Percentiles rank a stretch among this genome's conserved stretches.
Evolutionary conservation across 2,888 invertebrate species (phyloP).

Genomic region (Heliconius aoede): DNA sequence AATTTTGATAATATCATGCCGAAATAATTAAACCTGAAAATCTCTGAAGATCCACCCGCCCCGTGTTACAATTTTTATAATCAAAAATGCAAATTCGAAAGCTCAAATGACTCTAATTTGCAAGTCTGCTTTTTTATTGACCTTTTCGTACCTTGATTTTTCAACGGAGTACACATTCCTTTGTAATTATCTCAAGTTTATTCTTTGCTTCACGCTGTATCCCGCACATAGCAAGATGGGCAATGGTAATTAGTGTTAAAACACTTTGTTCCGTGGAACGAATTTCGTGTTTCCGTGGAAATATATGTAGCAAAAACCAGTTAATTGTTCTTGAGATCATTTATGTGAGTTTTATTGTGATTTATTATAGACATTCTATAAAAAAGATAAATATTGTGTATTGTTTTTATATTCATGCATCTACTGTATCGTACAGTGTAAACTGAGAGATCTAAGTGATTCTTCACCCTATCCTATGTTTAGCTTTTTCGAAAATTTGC

Average conservation of each 20-base stretch:
- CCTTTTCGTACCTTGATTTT: constrained; percentile 44
- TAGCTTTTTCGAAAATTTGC: too few relatives aligned
- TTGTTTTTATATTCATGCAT: too few relatives aligned
- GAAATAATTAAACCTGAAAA: constrained; percentile 21
- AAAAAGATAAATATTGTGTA: too few relatives aligned
- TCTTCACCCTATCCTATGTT: too few relatives aligned
- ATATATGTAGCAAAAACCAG: neutral
- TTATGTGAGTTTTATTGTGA: neutral
- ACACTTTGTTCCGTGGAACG: neutral
- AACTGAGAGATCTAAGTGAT: too few relatives aligned
- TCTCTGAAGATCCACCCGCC: constrained; percentile 43
- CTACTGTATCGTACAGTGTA: too few relatives aligned
- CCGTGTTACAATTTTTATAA: constrained; percentile 53
- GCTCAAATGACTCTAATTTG: constrained; percentile 52
- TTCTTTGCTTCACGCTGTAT: neutral
- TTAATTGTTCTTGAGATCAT: neutral
- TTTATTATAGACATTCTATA: neutral
- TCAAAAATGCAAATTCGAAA: constrained; percentile 55
- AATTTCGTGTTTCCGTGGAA: too few relatives aligned
- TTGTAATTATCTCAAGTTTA: constrained; percentile 15
- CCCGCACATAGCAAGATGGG: neutral
- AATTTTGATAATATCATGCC: neutral
- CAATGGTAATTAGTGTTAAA: neutral
- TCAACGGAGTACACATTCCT: constrained; percentile 24
- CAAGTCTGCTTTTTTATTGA: constrained; percentile 51